Evolutionary conservation across 2,797 vertebrate genomes (phyloP), one percentile per base, ranked within the genome.

Genomic region (Pelodytes ibericus): DNA sequence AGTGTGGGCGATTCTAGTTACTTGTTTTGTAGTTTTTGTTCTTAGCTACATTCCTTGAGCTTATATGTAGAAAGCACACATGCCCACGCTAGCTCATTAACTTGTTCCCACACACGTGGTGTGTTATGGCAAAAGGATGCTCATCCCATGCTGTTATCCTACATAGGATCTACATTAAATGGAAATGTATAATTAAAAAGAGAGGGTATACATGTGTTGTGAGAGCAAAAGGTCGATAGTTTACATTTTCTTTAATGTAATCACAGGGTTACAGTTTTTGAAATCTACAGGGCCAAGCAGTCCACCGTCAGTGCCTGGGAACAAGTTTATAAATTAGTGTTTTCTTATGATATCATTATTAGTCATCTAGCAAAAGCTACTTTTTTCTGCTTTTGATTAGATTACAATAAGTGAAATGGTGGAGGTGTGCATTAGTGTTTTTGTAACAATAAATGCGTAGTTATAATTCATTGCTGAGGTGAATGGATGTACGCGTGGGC

Each of bases 371-470:
- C 15, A 69, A 20, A 69, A 25, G 39, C 29, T 16, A n/a, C n/a
- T n/a, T n/a, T n/a, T n/a, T 16, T 18, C 22, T 39, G 24, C 11
- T 68, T 68, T 56, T 56, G 4, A 53, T 22, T 18, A 44, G 22
- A 27, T 27, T 44, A 30, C 41, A 67, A 13, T 51, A n/a, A 51
- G 20, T 18, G 4, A 66, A 66, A 59, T 71, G 53, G n/a, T 8
- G 18, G 6, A 31, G 26, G 25, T 47, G 56, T 61, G n/a, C 53
- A 59, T 70, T 70, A 56, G 15, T 44, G 67, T n/a, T 33, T 47
- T 13, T 68, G 10, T 56, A 69, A 22, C 10, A 72, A 49, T 24
- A 61, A 49, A 18, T 61, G n/a, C 29, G 44, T 29, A 2, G 2
- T 72, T 62, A 29, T 44, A 25, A 22, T 71, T 9, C 10, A 24